Base-by-base conservation (phyloP, 2,888 invertebrate species). In the Acheta domesticus region DNA sequence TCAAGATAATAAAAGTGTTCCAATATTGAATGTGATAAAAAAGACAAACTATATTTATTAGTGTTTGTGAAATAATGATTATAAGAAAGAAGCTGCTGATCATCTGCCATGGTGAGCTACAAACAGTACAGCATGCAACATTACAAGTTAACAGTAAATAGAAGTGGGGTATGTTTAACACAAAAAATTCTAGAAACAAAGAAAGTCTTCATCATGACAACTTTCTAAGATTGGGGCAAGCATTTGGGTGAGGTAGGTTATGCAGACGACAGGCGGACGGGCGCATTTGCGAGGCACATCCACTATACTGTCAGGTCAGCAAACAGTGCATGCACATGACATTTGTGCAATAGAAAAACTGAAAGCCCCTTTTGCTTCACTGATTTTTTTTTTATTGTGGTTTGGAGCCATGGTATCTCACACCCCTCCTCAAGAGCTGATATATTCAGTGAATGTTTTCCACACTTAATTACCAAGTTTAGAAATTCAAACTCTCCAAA, bases 181-280 rank as follows among this genome's bases (percentile, higher is more conserved):
- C n/a, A 62, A 62, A 36, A 36, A 62, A 19, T 62, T 19, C 62
- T 62, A 62, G n/a, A 62, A 62, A 62, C 62, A 62, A 62, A 62
- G 62, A 62, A 62, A 62, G 62, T 62, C n/a, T n/a, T 62, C 62
- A 62, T 62, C n/a, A 14, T 62, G 62, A 62, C 62, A 62, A 62
- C 62, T n/a, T 62, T 62, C 62, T 62, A 62, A 62, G 62, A n/a
- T 62, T 62, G 62, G 62, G 62, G 62, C 62, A 62, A 62, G 62
- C 62, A 62, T n/a, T 19, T 19, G 14, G 62, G 62, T 62, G 62
- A n/a, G 62, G 62, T n/a, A 62, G 62, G 62, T 62, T 36, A 36
- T 36, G 36, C 36, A 36, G 36, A 36, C 36, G 36, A 36, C 36
- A 36, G 36, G 62, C 14, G 62, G 62, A 14, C 62, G 62, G 62